Conservation (phyloP, 2,113 vertebrate genomes). For the Edolisoma coerulescens region DNA sequence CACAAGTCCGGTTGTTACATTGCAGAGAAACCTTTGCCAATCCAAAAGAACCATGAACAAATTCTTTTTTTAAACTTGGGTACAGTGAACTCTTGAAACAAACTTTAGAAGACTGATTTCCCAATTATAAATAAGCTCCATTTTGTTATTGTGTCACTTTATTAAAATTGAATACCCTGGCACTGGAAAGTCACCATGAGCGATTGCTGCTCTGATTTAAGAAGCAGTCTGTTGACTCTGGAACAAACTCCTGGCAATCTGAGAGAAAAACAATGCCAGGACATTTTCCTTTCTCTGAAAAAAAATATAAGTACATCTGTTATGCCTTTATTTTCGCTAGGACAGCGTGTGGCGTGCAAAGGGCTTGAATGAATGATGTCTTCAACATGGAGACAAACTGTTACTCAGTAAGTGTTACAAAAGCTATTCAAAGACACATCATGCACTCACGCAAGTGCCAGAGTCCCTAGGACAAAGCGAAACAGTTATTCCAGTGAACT, state of each 20-base stretch:
- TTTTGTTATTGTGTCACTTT: neutral
- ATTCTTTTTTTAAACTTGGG: neutral
- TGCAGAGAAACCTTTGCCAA: constrained; percentile 3
- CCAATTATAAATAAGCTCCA: neutral
- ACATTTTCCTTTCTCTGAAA: neutral
- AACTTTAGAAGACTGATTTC: neutral
- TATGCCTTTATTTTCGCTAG: neutral
- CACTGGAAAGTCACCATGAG: neutral
- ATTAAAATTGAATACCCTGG: constrained; percentile 3
- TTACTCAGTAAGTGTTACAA: neutral
- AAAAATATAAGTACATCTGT: neutral
- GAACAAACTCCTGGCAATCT: constrained; percentile 2
- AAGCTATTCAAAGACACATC: neutral
- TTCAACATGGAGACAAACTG: neutral
- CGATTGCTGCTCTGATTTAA: neutral
- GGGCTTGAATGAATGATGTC: neutral
- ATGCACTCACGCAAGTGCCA: neutral
- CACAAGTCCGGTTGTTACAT: neutral
- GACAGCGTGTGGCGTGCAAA: neutral
- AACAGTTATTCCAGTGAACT: neutral
- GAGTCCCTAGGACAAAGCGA: neutral
- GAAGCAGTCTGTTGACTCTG: constrained; percentile 1
- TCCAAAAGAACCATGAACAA: neutral
- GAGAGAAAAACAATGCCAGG: neutral
- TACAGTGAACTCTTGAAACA: neutral